Evolutionary conservation across 2,113 vertebrate species (phyloP), one percentile per base, ranked within the genome.

Genomic region (Opisthocomus hoazin): DNA sequence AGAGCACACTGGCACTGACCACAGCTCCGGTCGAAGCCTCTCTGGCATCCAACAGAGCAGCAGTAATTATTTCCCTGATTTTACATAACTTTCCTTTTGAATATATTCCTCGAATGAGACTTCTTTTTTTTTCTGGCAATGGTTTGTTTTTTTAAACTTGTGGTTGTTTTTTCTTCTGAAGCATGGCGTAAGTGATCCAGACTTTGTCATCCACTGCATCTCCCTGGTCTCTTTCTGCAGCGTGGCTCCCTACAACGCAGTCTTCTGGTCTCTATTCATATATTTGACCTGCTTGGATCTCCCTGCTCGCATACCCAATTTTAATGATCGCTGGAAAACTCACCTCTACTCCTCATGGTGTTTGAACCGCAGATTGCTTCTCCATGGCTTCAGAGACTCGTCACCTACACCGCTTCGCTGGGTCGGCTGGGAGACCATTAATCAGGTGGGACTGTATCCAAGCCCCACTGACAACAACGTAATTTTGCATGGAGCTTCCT

Each of bases 101-200:
- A 58, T 27, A 19, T n/a, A 60, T 84, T 89, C 77, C 84, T 91
- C 0, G 1, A 94, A 79, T 17, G 30, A 87, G 48, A 20, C 11
- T 6, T 36, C 45, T 30, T 26, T n/a, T 11, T 41, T 34, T 71
- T 51, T 46, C 36, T 32, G 30, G 82, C 45, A 65, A 5, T 5
- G 2, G 2, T 56, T 84, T 77, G 23, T 5, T 70, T 17, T 68
- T 87, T 63, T 34, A 60, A 70, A 58, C 37, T 46, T 12, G 11
- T 54, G 50, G 30, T 11, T 86, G 17, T 46, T 94, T 96, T 65
- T 58, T 6, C 41, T 71, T 69, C 56, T 8, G 9, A 78, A 70
- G 50, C 19, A 11, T 0, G 0, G 57, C 3, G 1, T 1, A 39
- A 60, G 56, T 6, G 56, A 85, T 30, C 37, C 81, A 43, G 70